Percentiles rank a stretch among this genome's conserved stretches.
Evolutionary conservation across 2,113 vertebrate species (phyloP).

Genomic region (Amia ocellicauda): DNA sequence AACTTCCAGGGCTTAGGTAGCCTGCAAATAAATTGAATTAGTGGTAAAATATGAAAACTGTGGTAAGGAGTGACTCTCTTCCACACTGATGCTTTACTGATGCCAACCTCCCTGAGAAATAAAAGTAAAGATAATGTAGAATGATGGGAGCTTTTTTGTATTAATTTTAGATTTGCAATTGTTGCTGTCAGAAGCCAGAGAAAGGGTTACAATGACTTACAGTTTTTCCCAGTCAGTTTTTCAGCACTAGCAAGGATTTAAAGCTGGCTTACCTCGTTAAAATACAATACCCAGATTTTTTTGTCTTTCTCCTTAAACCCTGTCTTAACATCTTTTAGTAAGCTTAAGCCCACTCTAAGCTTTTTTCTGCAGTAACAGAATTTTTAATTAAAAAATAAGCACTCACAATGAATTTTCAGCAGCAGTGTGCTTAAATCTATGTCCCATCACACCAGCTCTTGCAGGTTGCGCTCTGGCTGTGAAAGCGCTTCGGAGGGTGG

Average conservation of each 20-base stretch:
- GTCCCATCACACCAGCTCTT: slow-evolving; percentile 9
- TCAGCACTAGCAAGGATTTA: slow-evolving; percentile 21
- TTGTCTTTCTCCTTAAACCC: slow-evolving; percentile 25
- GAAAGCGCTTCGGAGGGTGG: slow-evolving; percentile 51
- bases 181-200: too few species aligned
- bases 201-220: too few species aligned
- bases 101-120: too few species aligned
- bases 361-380: slow-evolving; percentile 38
- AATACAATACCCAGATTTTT: slow-evolving; percentile 21
- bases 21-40: too few species aligned
- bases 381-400: slow-evolving; percentile 60
- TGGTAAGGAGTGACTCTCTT: too few species aligned
- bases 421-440: slow-evolving; percentile 32
- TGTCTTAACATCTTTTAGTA: slow-evolving; percentile 53
- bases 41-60: too few species aligned
- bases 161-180: too few species aligned
- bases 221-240: too few species aligned
- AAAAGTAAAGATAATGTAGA: too few species aligned
- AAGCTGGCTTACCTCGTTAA: slow-evolving; percentile 29
- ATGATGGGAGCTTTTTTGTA: too few species aligned
- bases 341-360: slow-evolving; percentile 56
- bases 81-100: too few species aligned
- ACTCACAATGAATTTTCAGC: slow-evolving; percentile 52
- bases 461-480: slow-evolving; percentile 1
- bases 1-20: too few species aligned